Evolutionary conservation across 2,888 invertebrate species (phyloP).

Genomic region (Drosophila borborema): DNA sequence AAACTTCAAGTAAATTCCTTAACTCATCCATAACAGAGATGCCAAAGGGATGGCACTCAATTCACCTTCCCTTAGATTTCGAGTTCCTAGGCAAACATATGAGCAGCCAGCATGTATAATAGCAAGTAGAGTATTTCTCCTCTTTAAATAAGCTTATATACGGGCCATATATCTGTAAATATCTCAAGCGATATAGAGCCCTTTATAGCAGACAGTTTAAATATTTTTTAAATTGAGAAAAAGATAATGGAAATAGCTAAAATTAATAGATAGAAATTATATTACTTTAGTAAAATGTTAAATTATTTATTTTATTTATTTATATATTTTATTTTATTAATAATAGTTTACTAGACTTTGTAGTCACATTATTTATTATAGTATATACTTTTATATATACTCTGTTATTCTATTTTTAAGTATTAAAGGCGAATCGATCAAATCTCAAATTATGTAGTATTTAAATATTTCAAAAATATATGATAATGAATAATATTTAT

Average conservation of each 20-base stretch:
- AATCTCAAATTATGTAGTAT: too few relatives aligned
- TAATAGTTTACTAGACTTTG: too few relatives aligned
- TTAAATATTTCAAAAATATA: too few relatives aligned
- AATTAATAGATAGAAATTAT: not conserved
- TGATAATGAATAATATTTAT: too few relatives aligned
- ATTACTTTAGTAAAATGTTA: too few relatives aligned
- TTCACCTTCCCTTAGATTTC: not conserved
- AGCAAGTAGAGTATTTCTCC: not conserved
- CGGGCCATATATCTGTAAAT: not conserved
- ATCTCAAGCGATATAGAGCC: not conserved
- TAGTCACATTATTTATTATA: too few relatives aligned
- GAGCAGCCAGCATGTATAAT: not conserved
- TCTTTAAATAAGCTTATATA: not conserved
- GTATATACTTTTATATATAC: too few relatives aligned
- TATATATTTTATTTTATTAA: too few relatives aligned
- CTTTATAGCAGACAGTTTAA: not conserved
- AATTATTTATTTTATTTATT: too few relatives aligned
- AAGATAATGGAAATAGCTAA: not conserved
- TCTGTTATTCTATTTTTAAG: too few relatives aligned
- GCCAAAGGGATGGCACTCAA: not conserved
- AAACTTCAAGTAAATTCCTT: not conserved
- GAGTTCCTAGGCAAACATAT: not conserved
- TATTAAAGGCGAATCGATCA: too few relatives aligned
- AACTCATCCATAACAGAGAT: too few relatives aligned
- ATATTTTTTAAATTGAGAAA: not conserved